These are phyloP conservation scores for Sinella curviseta DNA, from an alignment of 1,140 invertebrate genomes.

Conservation along the genomic window DNA sequence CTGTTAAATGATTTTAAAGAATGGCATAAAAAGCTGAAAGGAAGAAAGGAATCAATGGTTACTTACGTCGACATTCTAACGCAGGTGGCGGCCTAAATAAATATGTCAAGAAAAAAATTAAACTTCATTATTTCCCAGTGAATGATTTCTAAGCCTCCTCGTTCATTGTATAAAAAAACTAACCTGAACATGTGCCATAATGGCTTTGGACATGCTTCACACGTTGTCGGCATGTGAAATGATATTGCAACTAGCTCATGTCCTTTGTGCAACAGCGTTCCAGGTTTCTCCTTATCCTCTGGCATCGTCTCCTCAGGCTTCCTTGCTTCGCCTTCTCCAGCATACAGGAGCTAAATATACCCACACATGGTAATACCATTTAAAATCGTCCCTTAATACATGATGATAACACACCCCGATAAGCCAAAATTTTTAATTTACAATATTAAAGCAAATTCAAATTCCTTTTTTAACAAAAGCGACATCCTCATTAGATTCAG, in stretches of 20 bases:
- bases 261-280: conserved; percentile 83
- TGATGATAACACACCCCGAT: background rate
- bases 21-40: conserved; percentile 12
- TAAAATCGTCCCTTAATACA: background rate
- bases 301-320: conserved; percentile 71
- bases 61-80: conserved; percentile 89
- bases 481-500: background rate
- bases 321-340: conserved; percentile 88
- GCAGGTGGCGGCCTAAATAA: conserved; percentile 94
- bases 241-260: conserved; percentile 95
- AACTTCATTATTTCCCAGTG: too few relatives aligned
- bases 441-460: too few relatives aligned
- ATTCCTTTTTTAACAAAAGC: too few relatives aligned
- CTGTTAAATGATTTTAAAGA: background rate
- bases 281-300: conserved; percentile 68
- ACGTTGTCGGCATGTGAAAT: conserved; percentile 96
- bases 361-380: conserved; percentile 5
- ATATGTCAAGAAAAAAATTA: too few relatives aligned
- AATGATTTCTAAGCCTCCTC: too few relatives aligned
- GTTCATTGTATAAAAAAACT: too few relatives aligned
- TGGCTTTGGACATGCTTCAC: conserved; percentile 94
- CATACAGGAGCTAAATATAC: conserved; percentile 73
- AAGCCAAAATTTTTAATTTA: too few relatives aligned
- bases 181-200: conserved; percentile 96
- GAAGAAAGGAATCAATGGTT: conserved; percentile 10